Base-by-base conservation (phyloP, 1,140 invertebrate species). In the Hermetia illucens region DNA sequence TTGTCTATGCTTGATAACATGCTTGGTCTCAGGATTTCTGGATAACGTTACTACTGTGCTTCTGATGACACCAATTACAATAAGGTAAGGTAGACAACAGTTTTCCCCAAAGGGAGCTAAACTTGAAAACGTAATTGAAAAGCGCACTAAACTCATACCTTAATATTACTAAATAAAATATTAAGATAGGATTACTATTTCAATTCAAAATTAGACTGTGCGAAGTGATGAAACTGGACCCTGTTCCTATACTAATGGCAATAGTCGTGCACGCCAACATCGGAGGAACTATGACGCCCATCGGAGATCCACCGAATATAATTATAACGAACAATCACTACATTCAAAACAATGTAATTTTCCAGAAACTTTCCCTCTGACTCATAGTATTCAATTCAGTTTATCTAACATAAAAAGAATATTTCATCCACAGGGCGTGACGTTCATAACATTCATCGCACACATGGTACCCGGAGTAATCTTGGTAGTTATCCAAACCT, bases 301-400 rank as follows among this genome's bases (percentile, higher is more conserved):
- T 86, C 21, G 83, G 82, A 0, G 82, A 87, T 61, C 82, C 82
- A 8, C 82, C 82, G 0, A 86, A 85, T 58, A 79, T 85, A 6
- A 85, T 87, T 37, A 82, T 86, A 4, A 72, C 79, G n/a, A 74
- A 73, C 0, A 77, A 82, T 63, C 53, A 57, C 22, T 66, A 68
- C n/a, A 69, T 82, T 17, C 58, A 66, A 9, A 60, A 65, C 34
- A 65, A 69, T 39, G 75, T 77, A 58, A 65, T 31, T 64, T 77
- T 20, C 53, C 62, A 5, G 54, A 63, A 31, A 61, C 65, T 20
- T 70, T 72, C 9, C 13, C 25, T 16, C 8, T 5, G 29, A 13
- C 19, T 21, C 10, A 3, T 15, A 36, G 3, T 36, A n/a, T n/a
- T n/a, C n/a, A n/a, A n/a, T n/a, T n/a, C n/a, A n/a, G n/a, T n/a